These are phyloP conservation scores for Agriopis aurantiaria DNA, from an alignment of 2,888 invertebrate genomes.

Conservation along the genomic window DNA sequence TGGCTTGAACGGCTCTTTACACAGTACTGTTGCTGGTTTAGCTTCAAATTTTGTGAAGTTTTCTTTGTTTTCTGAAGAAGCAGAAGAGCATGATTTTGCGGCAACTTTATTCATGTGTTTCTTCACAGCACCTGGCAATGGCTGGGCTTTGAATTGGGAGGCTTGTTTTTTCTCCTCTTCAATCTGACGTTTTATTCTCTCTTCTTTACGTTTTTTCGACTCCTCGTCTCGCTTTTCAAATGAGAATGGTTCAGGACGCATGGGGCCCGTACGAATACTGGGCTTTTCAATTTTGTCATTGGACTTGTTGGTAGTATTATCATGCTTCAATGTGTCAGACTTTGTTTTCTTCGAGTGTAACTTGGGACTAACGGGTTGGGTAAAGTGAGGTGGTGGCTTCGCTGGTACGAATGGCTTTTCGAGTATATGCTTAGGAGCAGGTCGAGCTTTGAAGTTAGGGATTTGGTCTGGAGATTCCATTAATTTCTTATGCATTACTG, in stretches of 20 bases:
- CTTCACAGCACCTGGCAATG: constrained; percentile 85
- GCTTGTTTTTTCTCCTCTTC: constrained; percentile 87
- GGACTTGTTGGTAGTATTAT: constrained; percentile 49
- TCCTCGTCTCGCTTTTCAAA: constrained; percentile 89
- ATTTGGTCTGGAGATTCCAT: constrained; percentile 55
- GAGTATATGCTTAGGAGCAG: constrained; percentile 86
- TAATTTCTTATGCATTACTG: constrained; percentile 82
- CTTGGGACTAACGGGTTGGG: constrained; percentile 70
- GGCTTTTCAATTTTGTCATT: constrained; percentile 49
- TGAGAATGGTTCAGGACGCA: constrained; percentile 87
- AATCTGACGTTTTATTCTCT: constrained; percentile 85
- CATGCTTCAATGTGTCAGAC: constrained; percentile 55
- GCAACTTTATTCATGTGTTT: constrained; percentile 70
- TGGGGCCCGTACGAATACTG: constrained; percentile 62
- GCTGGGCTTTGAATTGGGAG: constrained; percentile 90
- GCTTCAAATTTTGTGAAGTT: constrained; percentile 87
- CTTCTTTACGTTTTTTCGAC: constrained; percentile 85
- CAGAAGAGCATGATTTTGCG: constrained; percentile 57
- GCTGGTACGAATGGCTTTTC: constrained; percentile 74
- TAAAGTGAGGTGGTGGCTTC: constrained; percentile 62
- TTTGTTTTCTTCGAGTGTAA: constrained; percentile 71
- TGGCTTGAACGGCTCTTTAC: constrained; percentile 89
- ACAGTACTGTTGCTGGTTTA: constrained; percentile 86
- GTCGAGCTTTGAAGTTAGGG: constrained; percentile 87
- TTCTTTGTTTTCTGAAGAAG: constrained; percentile 79